Percentiles rank a stretch among this genome's conserved stretches.
These are phyloP conservation scores for Dolichallabes microphthalmus DNA, from an alignment of 2,113 vertebrate species.

Conservation along the genomic window DNA sequence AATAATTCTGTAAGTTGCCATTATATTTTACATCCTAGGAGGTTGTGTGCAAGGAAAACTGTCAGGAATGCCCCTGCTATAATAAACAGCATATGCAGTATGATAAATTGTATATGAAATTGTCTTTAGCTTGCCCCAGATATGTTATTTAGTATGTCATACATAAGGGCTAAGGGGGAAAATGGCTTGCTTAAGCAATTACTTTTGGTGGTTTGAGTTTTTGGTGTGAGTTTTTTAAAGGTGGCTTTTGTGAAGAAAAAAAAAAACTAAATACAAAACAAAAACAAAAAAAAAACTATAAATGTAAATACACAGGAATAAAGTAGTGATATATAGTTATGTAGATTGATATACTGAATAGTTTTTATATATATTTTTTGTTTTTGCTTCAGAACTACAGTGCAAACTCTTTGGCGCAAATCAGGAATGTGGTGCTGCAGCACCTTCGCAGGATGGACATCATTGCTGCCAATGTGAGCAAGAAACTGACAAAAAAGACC, in stretches of 20 bases:
- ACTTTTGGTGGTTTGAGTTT: neutral
- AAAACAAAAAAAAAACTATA: neutral
- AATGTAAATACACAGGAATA: neutral
- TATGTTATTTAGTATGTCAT: neutral
- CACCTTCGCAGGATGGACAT: constrained; percentile 46
- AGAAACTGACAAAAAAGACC: neutral
- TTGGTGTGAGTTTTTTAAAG: no score
- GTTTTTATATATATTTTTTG: neutral
- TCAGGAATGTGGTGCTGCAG: constrained; percentile 16
- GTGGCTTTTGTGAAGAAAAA: neutral
- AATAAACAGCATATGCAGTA: neutral
- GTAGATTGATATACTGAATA: neutral
- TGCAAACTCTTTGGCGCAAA: constrained; percentile 9
- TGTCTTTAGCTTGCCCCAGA: neutral
- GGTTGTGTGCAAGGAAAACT: neutral
- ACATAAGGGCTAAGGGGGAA: neutral
- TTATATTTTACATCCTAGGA: neutral
- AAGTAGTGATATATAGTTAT: neutral
- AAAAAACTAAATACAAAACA: neutral
- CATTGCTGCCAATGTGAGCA: constrained; percentile 2
- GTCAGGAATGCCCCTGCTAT: neutral
- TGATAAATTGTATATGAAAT: neutral
- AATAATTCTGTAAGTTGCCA: constrained; percentile 38
- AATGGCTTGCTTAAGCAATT: neutral
- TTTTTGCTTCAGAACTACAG: constrained; percentile 45